Conservation (phyloP, 2,797 vertebrate genomes). For the Picus viridis region DNA sequence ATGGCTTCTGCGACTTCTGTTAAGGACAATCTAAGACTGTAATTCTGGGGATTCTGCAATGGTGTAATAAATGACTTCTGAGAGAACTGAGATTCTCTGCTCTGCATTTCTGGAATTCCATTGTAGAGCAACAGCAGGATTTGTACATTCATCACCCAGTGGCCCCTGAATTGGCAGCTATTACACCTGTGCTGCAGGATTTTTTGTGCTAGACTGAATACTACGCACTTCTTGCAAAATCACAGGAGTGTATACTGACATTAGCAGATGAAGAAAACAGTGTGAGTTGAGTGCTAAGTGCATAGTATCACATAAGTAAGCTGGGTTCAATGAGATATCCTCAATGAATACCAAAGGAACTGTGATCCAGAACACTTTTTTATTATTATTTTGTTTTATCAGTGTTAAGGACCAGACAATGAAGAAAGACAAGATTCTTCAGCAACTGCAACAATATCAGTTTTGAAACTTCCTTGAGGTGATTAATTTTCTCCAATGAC, state of each 20-base stretch:
- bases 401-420: background rate
- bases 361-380: background rate
- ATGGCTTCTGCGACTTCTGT: no score
- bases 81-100: no score
- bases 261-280: background rate
- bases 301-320: background rate
- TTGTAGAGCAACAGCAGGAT: no score
- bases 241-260: background rate
- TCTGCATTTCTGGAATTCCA: no score
- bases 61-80: no score
- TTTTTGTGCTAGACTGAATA: background rate
- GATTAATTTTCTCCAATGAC: background rate
- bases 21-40: no score
- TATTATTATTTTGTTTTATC: background rate
- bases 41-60: no score
- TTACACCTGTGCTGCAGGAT: background rate
- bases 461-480: background rate
- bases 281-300: background rate
- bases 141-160: no score
- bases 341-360: background rate
- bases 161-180: no score
- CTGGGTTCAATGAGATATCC: background rate
- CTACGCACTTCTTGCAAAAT: background rate
- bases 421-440: background rate
- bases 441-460: background rate